Conservation (phyloP, 2,113 vertebrate species). For the Cavia aperea region DNA sequence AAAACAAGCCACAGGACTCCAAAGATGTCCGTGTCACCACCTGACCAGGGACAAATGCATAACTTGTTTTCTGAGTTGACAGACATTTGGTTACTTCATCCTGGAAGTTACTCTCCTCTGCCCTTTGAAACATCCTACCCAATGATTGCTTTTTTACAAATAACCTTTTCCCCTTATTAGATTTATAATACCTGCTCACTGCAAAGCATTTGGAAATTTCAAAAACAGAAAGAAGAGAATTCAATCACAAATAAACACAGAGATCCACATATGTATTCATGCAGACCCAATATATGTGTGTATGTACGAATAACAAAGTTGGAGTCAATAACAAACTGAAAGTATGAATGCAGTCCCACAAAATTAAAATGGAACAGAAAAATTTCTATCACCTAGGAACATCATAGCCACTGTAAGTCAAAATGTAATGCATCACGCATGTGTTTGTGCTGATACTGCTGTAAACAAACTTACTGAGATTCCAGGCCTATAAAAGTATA, state of each 20-base stretch:
- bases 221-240: slow-evolving; percentile 34
- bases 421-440: not conserved
- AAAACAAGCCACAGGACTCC: not conserved
- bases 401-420: not conserved
- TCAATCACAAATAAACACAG: not conserved
- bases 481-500: not conserved
- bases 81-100: slow-evolving; percentile 30
- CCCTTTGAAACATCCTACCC: slow-evolving; percentile 38
- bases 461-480: not conserved
- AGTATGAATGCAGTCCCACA: not conserved
- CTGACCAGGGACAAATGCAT: not conserved
- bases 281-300: not conserved
- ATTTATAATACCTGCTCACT: not conserved
- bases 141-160: not conserved
- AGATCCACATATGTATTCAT: not conserved
- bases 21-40: not conserved
- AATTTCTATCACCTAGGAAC: not conserved
- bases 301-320: not conserved
- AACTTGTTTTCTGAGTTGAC: slow-evolving; percentile 18
- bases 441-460: not conserved
- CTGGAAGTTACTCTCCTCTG: slow-evolving; percentile 5
- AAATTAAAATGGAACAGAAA: not conserved
- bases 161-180: not conserved
- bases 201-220: slow-evolving; percentile 30
- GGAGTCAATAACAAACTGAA: too few relatives aligned